Evolutionary conservation across 2,797 vertebrate genomes (phyloP).

Genomic region (Eulemur albifrons): DNA sequence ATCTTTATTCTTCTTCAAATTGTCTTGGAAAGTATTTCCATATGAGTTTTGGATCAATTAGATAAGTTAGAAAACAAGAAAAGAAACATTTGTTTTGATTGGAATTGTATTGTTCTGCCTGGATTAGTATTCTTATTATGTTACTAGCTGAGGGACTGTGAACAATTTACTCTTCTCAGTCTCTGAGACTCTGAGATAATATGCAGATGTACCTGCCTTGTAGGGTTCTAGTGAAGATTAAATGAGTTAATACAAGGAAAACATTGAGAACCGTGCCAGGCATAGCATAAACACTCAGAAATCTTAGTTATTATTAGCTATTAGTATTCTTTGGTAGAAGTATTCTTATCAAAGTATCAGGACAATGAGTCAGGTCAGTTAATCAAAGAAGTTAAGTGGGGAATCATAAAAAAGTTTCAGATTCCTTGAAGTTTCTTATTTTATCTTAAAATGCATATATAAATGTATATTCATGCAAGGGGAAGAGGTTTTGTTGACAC

Average conservation of each 20-base stretch:
- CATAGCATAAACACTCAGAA: background rate
- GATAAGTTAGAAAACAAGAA: background rate
- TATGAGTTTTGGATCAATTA: background rate
- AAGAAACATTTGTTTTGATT: background rate
- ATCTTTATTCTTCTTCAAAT: background rate
- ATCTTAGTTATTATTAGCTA: background rate
- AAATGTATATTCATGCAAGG: background rate
- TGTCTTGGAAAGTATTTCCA: background rate
- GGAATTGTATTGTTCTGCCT: background rate
- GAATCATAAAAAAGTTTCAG: background rate
- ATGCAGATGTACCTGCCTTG: background rate
- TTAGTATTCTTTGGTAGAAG: slow-evolving; percentile 9
- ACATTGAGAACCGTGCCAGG: background rate
- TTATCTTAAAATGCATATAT: background rate
- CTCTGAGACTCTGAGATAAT: background rate
- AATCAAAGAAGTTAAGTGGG: slow-evolving; percentile 5
- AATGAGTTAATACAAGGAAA: background rate
- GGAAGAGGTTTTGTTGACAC: background rate
- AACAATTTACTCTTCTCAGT: background rate
- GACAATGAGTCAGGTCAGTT: background rate
- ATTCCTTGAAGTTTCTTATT: background rate
- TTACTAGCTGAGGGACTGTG: background rate
- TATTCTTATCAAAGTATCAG: background rate
- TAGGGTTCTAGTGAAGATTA: background rate
- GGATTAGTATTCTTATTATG: background rate